phyloP scores from a whole-genome alignment of 2,888 invertebrate species.

The Drosophila subsilvestris region DNA sequence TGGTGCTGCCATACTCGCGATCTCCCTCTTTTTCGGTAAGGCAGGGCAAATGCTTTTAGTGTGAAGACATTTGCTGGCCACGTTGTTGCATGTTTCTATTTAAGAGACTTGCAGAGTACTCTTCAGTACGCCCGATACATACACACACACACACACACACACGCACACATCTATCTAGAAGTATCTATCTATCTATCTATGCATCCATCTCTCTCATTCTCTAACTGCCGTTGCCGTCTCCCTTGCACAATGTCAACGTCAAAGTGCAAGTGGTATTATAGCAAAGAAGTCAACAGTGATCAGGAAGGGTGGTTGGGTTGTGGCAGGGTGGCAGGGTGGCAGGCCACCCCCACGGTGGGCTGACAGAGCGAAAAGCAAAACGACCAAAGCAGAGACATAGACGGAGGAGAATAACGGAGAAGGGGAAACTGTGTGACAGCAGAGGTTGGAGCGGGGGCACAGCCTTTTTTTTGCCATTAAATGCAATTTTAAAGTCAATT shows the following conservation, averaged over 20 bases:
- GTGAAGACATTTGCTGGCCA: slow-evolving; percentile 54
- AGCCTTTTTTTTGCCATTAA: slow-evolving; percentile 56
- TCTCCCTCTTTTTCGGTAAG: slow-evolving; percentile 11
- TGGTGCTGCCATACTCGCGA: slow-evolving; percentile 18
- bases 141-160: slow-evolving; percentile 23
- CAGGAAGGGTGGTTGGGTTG: slow-evolving; percentile 11
- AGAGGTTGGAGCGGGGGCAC: slow-evolving; percentile 20
- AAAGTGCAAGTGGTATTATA: slow-evolving; percentile 78
- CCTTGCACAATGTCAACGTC: slow-evolving; percentile 70
- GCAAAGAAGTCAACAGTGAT: slow-evolving; percentile 57
- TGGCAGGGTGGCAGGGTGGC: background rate
- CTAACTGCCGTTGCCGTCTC: slow-evolving; percentile 18
- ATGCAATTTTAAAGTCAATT: slow-evolving; percentile 77
- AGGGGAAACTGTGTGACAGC: slow-evolving; percentile 15
- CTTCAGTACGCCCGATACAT: slow-evolving; percentile 54
- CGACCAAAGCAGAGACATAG: slow-evolving; percentile 47
- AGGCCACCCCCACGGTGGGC: too few relatives aligned
- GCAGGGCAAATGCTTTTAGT: slow-evolving; percentile 66
- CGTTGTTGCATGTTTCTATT: slow-evolving; percentile 62
- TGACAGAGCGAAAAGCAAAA: slow-evolving; percentile 17
- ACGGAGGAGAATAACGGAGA: slow-evolving; percentile 16
- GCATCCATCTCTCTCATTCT: slow-evolving; percentile 16
- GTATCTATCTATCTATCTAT: background rate
- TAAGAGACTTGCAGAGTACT: slow-evolving; percentile 51
- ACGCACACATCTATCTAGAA: slow-evolving; percentile 4